Base-by-base conservation (phyloP, 2,113 vertebrate genomes). In the Sardina pilchardus region DNA sequence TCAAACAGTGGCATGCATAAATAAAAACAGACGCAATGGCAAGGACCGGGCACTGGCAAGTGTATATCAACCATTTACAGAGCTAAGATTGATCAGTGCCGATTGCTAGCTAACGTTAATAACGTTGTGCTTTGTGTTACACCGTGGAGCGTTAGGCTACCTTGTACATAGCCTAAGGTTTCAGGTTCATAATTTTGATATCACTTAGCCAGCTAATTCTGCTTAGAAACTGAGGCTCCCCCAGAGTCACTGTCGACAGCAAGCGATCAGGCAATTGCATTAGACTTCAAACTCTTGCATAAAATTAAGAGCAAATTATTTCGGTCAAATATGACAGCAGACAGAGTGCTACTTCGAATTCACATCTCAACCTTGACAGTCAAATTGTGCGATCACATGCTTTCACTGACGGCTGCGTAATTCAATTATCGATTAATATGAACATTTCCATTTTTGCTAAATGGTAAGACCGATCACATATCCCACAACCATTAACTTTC, bases 401-500 rank as follows among this genome's bases (percentile, higher is more conserved):
- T 90, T 87, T 48, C 87, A 90, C 88, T 87, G 91, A 92, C 89
- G 88, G 89, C 92, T 87, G 86, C 91, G 92, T 87, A 90, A 93
- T 92, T 93, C 86, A 93, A 93, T 93, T 90, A 93, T 91, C 93
- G 91, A 94, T 94, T 86, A 92, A 89, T 85, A 80, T 87, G 86
- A 88, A 84, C 56, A 47, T 24, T 82, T 12, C 50, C 34, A 83
- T 86, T 83, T 50, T 83, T 86, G 67, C 90, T 91, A 85, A 89
- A 56, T 48, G 30, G 21, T 53, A 36, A 80, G 81, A 86, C 71
- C 83, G 89, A 91, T 83, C 12, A 89, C 83, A 82, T 81, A 36
- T 86, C 90, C 88, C 89, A 91, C 93, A 90, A 92, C 91, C 91
- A 89, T 93, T 90, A 95, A 95, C 92, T 95, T 95, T 94, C 90